phyloP scores from a whole-genome alignment of 1,140 invertebrate species.

The Calliopsis andreniformis region DNA sequence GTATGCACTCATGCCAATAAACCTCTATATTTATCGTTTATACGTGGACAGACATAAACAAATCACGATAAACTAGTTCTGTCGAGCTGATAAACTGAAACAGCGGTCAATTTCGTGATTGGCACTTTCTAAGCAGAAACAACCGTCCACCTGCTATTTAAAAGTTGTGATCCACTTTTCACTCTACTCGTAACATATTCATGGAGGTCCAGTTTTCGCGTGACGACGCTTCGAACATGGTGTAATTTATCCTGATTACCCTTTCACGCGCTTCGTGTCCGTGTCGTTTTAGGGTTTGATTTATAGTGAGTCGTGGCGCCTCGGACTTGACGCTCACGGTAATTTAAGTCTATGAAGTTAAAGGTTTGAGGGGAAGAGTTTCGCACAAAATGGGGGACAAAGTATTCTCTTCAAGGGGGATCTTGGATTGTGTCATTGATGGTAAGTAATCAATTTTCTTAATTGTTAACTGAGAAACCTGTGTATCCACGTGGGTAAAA shows the following conservation, averaged over 20 bases:
- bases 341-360: too few species aligned
- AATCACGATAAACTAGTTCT: constrained; percentile 6
- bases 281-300: neutral
- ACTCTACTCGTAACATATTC: constrained; percentile 44
- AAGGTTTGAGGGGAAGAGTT: too few species aligned
- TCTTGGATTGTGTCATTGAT: too few species aligned
- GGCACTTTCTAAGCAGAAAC: constrained; percentile 35
- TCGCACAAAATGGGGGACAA: too few species aligned
- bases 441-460: too few species aligned
- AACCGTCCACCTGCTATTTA: constrained; percentile 28
- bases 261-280: neutral
- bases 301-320: neutral
- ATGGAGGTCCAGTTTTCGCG: constrained; percentile 23
- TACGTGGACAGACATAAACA: neutral
- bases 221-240: neutral
- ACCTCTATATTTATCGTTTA: neutral
- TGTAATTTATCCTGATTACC: constrained; percentile 14
- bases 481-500: too few species aligned
- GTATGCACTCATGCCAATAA: neutral
- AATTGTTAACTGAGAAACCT: too few species aligned
- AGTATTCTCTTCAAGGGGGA: too few species aligned
- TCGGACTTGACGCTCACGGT: neutral
- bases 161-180: constrained; percentile 47
- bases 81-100: constrained; percentile 18
- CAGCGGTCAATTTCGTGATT: constrained; percentile 34